Conservation (phyloP, 1,140 invertebrate genomes). For the Antheraea pernyi region DNA sequence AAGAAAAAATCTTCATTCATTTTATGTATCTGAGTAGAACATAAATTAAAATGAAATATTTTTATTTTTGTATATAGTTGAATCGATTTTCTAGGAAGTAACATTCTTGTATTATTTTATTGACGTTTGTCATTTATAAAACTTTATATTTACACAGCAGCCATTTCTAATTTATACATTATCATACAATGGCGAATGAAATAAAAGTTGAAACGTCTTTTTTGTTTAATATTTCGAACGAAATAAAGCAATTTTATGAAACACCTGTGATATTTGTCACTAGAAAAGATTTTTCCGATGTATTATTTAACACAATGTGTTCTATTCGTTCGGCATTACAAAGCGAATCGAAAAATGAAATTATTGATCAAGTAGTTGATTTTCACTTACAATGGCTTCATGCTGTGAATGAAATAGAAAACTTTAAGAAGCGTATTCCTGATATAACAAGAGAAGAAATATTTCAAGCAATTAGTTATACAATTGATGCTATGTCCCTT, state of each 20-base stretch:
- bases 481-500: slow-evolving; percentile 50
- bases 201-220: slow-evolving; percentile 21
- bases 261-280: slow-evolving; percentile 61
- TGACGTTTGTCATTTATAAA: not conserved
- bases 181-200: not conserved
- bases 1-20: too few species aligned
- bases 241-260: slow-evolving; percentile 67
- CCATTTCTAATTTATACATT: not conserved
- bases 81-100: too few species aligned
- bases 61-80: too few species aligned
- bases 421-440: slow-evolving; percentile 44
- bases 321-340: slow-evolving; percentile 44
- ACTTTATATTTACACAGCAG: not conserved
- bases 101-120: not conserved
- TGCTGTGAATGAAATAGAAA: slow-evolving; percentile 58
- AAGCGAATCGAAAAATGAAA: slow-evolving; percentile 38
- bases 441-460: slow-evolving; percentile 49
- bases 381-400: slow-evolving; percentile 65
- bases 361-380: slow-evolving; percentile 58
- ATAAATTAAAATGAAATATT: too few species aligned
- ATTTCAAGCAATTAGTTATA: slow-evolving; percentile 52
- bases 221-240: slow-evolving; percentile 60
- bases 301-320: slow-evolving; percentile 58
- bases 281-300: slow-evolving; percentile 59
- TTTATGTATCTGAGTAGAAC: too few species aligned